These are phyloP conservation scores for Monomorium pharaonis DNA, from an alignment of 1,140 invertebrate genomes.

Conservation along the genomic window DNA sequence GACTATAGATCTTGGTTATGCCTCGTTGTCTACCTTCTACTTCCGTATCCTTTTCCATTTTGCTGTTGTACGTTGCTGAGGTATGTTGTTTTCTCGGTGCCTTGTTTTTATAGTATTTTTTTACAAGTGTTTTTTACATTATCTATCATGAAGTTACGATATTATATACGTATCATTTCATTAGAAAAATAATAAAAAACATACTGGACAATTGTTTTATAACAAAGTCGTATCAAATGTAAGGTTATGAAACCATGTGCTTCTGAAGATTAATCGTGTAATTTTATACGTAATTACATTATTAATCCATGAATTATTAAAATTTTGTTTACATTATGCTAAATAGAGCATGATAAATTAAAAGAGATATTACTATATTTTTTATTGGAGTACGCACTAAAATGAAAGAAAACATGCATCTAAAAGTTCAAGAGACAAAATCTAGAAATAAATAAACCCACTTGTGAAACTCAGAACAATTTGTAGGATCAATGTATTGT, in stretches of 20 bases:
- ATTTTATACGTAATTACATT: no score
- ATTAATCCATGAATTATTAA: no score
- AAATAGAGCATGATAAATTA: neutral
- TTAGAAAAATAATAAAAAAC: neutral
- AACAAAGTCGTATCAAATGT: neutral
- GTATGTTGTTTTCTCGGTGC: neutral
- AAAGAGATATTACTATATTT: neutral
- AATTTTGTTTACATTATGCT: neutral
- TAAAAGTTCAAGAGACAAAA: constrained; percentile 75
- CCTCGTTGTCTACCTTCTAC: neutral
- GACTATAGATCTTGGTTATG: no score
- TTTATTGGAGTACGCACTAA: neutral
- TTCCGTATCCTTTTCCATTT: neutral
- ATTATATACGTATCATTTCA: neutral
- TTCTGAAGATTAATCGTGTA: neutral
- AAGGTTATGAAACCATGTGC: constrained; percentile 22
- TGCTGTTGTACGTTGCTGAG: neutral
- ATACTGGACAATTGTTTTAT: neutral
- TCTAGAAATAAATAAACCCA: constrained; percentile 86
- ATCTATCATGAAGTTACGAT: neutral
- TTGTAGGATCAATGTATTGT: constrained; percentile 64
- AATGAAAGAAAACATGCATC: constrained; percentile 76
- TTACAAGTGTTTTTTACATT: neutral
- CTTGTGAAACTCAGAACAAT: constrained; percentile 64
- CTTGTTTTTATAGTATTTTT: neutral